Base-by-base conservation (phyloP, 2,113 vertebrate genomes). In the Xiphophorus maculatus region DNA sequence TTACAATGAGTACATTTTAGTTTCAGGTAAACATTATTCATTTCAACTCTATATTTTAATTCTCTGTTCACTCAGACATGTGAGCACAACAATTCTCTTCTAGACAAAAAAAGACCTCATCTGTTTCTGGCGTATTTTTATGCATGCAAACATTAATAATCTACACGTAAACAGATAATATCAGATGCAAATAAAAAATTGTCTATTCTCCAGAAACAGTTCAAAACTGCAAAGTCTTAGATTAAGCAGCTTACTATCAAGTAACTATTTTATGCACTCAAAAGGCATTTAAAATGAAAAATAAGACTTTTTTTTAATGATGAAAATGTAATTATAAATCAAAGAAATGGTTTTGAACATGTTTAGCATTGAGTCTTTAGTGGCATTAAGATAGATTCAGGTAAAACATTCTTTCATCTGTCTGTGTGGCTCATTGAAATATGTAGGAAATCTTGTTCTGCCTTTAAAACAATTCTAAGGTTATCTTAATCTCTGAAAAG, bases 1-100 rank as follows among this genome's bases (percentile, higher is more conserved):
- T 89, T 89, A 90, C 84, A 93, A 84, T 81, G 86, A 89, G 74
- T 91, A 93, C 88, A 91, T 81, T 88, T 87, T 76, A 28, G 87
- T 90, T 65, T 67, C 65, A 72, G 71, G 69, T 84, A 84, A 89
- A 90, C 80, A 90, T 84, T 14, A 81, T 80, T 29, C 65, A 60
- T 80, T 75, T 28, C 77, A 78, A 69, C 27, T 82, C 69, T 73
- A 61, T 32, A 77, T 63, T 77, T 84, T 67, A 73, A 81, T 81
- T 71, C 61, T 66, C 58, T 29, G 61, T 80, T 86, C 77, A 65
- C 61, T 60, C 84, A 76, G 81, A 73, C 80, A 76, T 88, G 85
- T 64, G 63, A 81, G 69, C 83, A 80, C 69, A 86, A 81, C 19
- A 8, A 67, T 82, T 84, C 62, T 40, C 69, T 35, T 71, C 13